Percentiles rank a stretch among this genome's conserved stretches.
These are phyloP conservation scores for Dendrophyllia cribrosa DNA, from an alignment of 64 coral and sea anemone genomes.

Conservation along the genomic window DNA sequence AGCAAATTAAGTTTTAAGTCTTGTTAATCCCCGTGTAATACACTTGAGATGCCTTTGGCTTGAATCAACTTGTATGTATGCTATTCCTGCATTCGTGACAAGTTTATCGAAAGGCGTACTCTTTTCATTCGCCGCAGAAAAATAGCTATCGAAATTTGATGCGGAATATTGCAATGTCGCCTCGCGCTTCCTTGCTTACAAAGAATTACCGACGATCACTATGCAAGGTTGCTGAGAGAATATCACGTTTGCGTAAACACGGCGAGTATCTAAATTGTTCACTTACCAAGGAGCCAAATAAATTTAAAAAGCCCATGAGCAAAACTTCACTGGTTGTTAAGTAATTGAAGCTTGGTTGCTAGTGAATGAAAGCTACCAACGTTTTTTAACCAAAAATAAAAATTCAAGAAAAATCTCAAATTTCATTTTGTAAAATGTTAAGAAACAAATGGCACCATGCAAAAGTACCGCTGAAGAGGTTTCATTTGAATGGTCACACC, in stretches of 20 bases:
- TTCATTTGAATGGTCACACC: too few relatives aligned
- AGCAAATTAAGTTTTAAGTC: background rate
- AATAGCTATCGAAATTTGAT: constrained; percentile 5
- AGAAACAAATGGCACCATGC: too few relatives aligned
- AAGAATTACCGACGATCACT: background rate
- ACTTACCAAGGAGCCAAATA: background rate
- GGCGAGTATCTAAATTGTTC: background rate
- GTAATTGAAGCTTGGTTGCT: too few relatives aligned
- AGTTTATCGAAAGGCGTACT: background rate
- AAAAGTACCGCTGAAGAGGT: too few relatives aligned
- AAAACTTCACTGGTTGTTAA: too few relatives aligned
- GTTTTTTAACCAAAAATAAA: background rate
- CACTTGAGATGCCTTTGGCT: background rate
- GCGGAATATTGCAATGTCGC: background rate
- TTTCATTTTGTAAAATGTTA: too few relatives aligned
- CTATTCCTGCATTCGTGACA: background rate
- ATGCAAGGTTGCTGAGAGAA: constrained; percentile 5
- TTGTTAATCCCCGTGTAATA: background rate
- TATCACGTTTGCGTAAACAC: constrained; percentile 1
- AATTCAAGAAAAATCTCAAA: background rate
- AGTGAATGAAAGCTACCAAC: too few relatives aligned
- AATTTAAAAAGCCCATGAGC: background rate
- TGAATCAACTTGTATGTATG: background rate
- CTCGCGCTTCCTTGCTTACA: background rate
- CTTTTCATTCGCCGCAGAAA: background rate